These are phyloP conservation scores for Planiliza haematocheilus DNA, from an alignment of 2,113 vertebrate species.

Conservation along the genomic window DNA sequence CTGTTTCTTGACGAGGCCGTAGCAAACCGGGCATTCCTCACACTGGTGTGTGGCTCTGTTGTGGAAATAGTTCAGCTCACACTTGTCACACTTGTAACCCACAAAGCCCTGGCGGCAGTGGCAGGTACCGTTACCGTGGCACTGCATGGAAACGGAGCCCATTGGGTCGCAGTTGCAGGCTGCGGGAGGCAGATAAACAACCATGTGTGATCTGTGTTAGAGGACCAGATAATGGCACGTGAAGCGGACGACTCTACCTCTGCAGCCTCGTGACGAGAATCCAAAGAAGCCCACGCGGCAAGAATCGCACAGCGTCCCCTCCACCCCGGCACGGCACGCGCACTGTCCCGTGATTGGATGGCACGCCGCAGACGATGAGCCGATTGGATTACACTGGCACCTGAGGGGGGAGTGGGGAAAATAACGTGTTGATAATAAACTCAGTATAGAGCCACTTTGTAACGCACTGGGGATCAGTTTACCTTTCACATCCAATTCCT, in stretches of 20 bases:
- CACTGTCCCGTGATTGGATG: constrained; percentile 89
- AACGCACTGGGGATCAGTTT: neutral
- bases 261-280: constrained; percentile 91
- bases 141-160: constrained; percentile 88
- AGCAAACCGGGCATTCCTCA: constrained; percentile 91
- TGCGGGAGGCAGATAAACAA: constrained; percentile 60
- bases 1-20: constrained; percentile 88
- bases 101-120: constrained; percentile 86
- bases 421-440: constrained; percentile 1
- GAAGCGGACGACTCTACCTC: constrained; percentile 80
- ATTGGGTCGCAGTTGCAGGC: constrained; percentile 93
- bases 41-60: constrained; percentile 80
- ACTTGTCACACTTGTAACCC: constrained; percentile 92
- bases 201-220: constrained; percentile 30
- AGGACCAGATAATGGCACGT: constrained; percentile 30
- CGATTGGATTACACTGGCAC: constrained; percentile 88
- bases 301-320: constrained; percentile 83
- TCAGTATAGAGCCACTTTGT: neutral
- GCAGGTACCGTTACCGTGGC: constrained; percentile 89
- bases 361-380: constrained; percentile 84
- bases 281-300: constrained; percentile 90
- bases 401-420: constrained; percentile 71
- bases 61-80: constrained; percentile 90
- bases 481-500: constrained; percentile 87
- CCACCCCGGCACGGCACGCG: constrained; percentile 86